These are phyloP conservation scores for Diplodus puntazzo DNA, from an alignment of 2,797 vertebrate genomes.

Conservation along the genomic window DNA sequence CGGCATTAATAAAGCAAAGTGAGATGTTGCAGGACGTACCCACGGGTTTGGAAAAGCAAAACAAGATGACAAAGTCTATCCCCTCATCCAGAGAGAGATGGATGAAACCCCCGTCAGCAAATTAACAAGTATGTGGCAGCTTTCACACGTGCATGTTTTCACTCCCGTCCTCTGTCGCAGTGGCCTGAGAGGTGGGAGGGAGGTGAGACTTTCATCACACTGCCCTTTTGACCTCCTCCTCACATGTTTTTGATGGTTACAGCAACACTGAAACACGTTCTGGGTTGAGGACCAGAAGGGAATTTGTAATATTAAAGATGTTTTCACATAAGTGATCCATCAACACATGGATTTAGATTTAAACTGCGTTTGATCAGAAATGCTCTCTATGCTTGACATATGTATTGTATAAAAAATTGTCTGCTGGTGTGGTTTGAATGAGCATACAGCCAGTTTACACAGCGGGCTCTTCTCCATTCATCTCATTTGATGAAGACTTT, in stretches of 20 bases:
- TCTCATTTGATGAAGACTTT: background rate
- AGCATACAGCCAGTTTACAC: background rate
- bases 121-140: conserved; percentile 62
- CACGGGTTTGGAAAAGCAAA: conserved; percentile 16
- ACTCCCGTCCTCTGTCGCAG: conserved; percentile 53
- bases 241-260: conserved; percentile 37
- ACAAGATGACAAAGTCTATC: conserved; percentile 46
- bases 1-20: conserved; percentile 17
- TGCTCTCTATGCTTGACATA: background rate
- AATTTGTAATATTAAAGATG: conserved; percentile 16
- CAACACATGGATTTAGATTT: background rate
- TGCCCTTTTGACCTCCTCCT: conserved; percentile 51
- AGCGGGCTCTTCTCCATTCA: background rate
- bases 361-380: background rate
- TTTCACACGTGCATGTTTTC: conserved; percentile 65
- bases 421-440: background rate
- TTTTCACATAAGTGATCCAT: background rate
- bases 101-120: conserved; percentile 61
- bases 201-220: conserved; percentile 63
- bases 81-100: conserved; percentile 15
- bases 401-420: background rate
- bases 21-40: conserved; percentile 22
- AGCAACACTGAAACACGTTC: conserved; percentile 23
- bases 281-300: background rate
- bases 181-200: conserved; percentile 43